Conservation (phyloP, 2,888 invertebrate species). For the Drosophila mayaguana region DNA sequence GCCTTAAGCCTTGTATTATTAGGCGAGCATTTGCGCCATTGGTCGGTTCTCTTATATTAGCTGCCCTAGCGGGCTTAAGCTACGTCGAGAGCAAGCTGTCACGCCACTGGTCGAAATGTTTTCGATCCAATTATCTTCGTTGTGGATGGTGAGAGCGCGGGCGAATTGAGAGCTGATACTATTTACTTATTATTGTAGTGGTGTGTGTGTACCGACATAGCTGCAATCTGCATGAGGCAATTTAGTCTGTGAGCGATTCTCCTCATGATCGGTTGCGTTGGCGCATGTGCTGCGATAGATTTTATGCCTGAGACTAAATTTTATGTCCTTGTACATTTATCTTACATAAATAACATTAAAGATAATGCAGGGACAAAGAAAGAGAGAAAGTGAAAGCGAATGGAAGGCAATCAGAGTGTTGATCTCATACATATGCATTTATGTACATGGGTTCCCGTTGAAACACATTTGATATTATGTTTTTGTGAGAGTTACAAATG, state of each 20-base stretch:
- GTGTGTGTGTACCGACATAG: not conserved
- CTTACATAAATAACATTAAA: not conserved
- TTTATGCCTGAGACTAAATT: not conserved
- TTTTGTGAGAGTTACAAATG: not conserved
- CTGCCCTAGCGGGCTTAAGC: not conserved
- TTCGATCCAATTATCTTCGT: not conserved
- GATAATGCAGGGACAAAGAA: not conserved
- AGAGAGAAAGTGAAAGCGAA: not conserved
- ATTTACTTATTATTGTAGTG: not conserved
- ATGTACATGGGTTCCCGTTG: not conserved
- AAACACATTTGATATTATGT: not conserved
- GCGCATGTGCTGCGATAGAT: not conserved
- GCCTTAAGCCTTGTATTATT: not conserved
- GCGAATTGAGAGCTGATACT: not conserved
- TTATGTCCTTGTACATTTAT: no score
- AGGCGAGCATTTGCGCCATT: not conserved
- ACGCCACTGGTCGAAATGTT: not conserved
- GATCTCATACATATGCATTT: not conserved
- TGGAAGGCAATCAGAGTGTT: not conserved
- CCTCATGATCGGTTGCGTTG: not conserved
- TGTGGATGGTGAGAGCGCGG: not conserved
- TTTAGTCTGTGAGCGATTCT: conserved; percentile 1
- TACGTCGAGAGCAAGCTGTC: not conserved
- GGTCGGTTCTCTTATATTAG: not conserved
- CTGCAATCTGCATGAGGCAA: not conserved